Evolutionary conservation across 1,140 invertebrate genomes (phyloP).

Genomic region (Anadara kagoshimensis): DNA sequence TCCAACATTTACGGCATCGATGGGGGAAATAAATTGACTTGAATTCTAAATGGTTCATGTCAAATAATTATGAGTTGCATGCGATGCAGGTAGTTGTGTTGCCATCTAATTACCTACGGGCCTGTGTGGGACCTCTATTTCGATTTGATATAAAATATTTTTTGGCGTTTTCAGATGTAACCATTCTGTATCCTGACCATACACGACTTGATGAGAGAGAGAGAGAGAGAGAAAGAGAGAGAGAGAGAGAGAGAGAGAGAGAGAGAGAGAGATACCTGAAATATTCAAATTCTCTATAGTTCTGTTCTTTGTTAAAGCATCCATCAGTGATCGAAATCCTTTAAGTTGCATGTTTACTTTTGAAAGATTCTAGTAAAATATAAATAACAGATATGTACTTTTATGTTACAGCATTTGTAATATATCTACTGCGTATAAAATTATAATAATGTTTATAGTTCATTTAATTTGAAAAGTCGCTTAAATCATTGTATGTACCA

Average conservation of each 20-base stretch:
- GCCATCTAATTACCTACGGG: not conserved
- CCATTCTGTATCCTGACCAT: not conserved
- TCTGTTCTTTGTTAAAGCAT: constrained; percentile 87
- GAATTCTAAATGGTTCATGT: too few relatives aligned
- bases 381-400: not conserved
- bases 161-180: not conserved
- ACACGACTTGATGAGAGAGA: not conserved
- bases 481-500: too few relatives aligned
- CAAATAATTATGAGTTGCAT: not conserved
- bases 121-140: not conserved
- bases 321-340: constrained; percentile 78
- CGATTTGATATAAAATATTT: not conserved
- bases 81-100: not conserved
- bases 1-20: too few relatives aligned
- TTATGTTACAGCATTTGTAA: too few relatives aligned
- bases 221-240: too few relatives aligned
- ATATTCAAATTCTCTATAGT: constrained; percentile 88
- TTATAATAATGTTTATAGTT: too few relatives aligned
- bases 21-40: too few relatives aligned
- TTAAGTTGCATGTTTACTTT: constrained; percentile 33
- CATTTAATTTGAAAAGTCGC: too few relatives aligned
- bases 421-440: too few relatives aligned
- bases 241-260: too few relatives aligned
- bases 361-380: constrained; percentile 37
- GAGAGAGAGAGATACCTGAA: constrained; percentile 71